phyloP scores from a whole-genome alignment of 2,113 vertebrate species.

The Puffinus mauretanicus region DNA sequence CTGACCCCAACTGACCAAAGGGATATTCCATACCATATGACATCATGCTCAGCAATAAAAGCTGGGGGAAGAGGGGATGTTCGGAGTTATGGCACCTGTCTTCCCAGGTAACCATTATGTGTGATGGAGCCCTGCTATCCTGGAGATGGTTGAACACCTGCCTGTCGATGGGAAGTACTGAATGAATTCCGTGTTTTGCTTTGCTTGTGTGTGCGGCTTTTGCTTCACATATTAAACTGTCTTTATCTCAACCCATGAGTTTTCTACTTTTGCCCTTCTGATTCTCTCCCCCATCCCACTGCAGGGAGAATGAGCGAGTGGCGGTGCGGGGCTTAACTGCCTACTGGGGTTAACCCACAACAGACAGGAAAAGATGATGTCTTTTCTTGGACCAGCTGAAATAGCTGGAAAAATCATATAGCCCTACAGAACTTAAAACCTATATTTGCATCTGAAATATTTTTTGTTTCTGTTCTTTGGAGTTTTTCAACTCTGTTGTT shows the following conservation, averaged over 20 bases:
- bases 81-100: not conserved
- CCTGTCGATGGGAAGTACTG: accelerated
- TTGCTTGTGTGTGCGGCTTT: accelerated
- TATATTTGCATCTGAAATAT: not conserved
- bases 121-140: not conserved
- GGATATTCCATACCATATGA: not conserved
- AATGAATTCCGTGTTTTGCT: not conserved
- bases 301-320: accelerated
- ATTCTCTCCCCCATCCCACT: not conserved
- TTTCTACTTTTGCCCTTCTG: not conserved
- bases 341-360: not conserved
- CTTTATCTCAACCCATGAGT: not conserved
- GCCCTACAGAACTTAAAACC: not conserved
- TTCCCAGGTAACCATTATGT: accelerated
- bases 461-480: not conserved
- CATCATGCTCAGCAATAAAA: not conserved
- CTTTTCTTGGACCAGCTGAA: not conserved
- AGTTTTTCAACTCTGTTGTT: not conserved
- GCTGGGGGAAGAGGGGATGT: accelerated
- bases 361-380: not conserved
- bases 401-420: not conserved
- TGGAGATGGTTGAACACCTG: not conserved
- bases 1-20: not conserved
- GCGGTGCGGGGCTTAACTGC: not conserved
- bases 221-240: not conserved